Base-by-base conservation (phyloP, 2,113 vertebrate species). In the Paraplagusia blochii region DNA sequence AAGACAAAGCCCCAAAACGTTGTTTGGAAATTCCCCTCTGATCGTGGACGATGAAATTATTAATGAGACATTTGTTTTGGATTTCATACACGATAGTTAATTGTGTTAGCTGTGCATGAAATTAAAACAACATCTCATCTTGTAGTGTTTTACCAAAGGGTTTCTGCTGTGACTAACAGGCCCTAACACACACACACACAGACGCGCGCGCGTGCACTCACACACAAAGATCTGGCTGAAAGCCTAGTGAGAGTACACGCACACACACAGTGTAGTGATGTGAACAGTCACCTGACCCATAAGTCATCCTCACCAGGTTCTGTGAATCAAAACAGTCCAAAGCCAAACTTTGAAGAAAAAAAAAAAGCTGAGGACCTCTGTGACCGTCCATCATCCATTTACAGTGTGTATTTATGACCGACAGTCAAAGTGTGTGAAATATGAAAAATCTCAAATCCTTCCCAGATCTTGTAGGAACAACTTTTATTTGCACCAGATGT, bases 391-490 rank as follows among this genome's bases (percentile, higher is more conserved):
- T 44, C 44, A 44, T 17, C 6, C 44, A 5, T n/a, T 39, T 11
- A 33, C n/a, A 53, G 43, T 19, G 34, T 43, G 6, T 55, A 52
- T 57, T 63, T 42, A 71, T 74, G 7, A 14, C 57, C 14, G 7
- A 57, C 69, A 69, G 58, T 74, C 44, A 8, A 13, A 58, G 57
- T 57, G 53, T 43, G 29, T 9, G 62, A 78, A 76, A 80, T 80
- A 56, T 60, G 50, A 76, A 64, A 72, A 71, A 76, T 76, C 34
- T 42, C 1, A 51, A 2, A 36, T 63, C 9, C 44, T 53, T 11
- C 5, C 62, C 60, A 70, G 60, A 62, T 42, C 53, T 44, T 71
- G 58, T 49, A 56, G 44, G 11, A 70, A 45, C 44, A 65, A 12
- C 0, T 51, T 14, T 62, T 17, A 67, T 72, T 59, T 44, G 11